Evolutionary conservation across 2,888 invertebrate species (phyloP).

Genomic region (Biston betularia): DNA sequence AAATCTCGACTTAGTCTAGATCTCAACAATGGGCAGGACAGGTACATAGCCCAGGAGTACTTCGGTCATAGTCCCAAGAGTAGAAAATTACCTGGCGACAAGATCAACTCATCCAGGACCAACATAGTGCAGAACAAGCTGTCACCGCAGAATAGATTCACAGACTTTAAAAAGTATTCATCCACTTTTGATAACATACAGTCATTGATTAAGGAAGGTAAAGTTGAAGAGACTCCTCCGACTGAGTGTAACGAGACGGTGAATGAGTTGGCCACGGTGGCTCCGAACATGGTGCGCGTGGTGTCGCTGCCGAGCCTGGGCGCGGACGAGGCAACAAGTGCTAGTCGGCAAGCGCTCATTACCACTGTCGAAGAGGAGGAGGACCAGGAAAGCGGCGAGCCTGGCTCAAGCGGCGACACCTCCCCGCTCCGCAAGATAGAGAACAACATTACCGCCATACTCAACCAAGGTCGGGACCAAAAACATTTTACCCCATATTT

Average conservation of each 20-base stretch:
- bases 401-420: conserved; percentile 86
- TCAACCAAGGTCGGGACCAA: conserved; percentile 87
- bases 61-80: conserved; percentile 82
- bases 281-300: conserved; percentile 89
- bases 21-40: conserved; percentile 84
- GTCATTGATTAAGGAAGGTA: conserved; percentile 90
- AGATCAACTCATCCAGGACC: conserved; percentile 61
- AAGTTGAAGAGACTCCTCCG: conserved; percentile 84
- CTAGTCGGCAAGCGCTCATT: conserved; percentile 88
- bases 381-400: conserved; percentile 88
- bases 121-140: conserved; percentile 75
- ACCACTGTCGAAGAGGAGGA: conserved; percentile 91
- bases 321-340: conserved; percentile 72
- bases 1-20: conserved; percentile 87
- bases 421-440: conserved; percentile 90
- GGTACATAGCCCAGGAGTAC: conserved; percentile 77
- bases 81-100: conserved; percentile 73
- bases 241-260: conserved; percentile 86
- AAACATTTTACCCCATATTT: conserved; percentile 83
- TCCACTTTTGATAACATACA: conserved; percentile 92
- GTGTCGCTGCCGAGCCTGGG: conserved; percentile 89
- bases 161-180: conserved; percentile 90
- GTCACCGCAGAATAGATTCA: conserved; percentile 85
- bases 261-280: conserved; percentile 87
- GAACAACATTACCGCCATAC: conserved; percentile 90